Percentiles rank a stretch among this genome's conserved stretches.
These are phyloP conservation scores for Dinomys branickii DNA, from an alignment of 2,113 vertebrate species.

Conservation along the genomic window DNA sequence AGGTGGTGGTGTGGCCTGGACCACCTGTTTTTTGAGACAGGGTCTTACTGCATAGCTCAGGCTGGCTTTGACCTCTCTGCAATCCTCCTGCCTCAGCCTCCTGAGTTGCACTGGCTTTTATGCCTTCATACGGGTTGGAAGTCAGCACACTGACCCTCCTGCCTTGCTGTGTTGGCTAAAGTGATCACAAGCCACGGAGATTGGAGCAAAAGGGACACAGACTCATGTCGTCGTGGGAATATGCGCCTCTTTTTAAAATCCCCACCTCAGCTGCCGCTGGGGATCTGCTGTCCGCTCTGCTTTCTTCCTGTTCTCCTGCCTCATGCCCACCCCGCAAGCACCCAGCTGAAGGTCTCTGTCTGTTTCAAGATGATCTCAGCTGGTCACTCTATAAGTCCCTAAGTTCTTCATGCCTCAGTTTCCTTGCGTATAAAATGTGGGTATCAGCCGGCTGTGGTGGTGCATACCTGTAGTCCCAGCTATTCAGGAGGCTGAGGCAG, in stretches of 20 bases:
- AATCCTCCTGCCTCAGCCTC: neutral
- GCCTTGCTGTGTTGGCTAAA: neutral
- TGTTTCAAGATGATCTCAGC: neutral
- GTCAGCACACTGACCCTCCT: neutral
- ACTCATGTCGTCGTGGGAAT: neutral
- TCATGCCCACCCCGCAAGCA: rapidly evolving
- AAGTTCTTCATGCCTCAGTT: neutral
- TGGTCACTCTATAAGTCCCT: neutral
- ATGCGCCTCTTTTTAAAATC: neutral
- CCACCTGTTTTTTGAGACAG: neutral
- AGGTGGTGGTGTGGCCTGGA: neutral
- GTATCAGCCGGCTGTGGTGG: neutral
- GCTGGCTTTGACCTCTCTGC: neutral
- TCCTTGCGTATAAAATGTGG: neutral
- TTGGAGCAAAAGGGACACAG: neutral
- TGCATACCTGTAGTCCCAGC: too few species aligned
- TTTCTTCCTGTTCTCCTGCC: neutral
- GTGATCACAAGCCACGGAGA: neutral
- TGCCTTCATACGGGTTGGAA: neutral
- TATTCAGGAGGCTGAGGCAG: neutral
- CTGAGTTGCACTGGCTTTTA: neutral
- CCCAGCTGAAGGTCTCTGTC: too few species aligned
- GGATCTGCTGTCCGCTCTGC: rapidly evolving
- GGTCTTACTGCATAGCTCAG: neutral
- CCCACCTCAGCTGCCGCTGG: rapidly evolving